These are phyloP conservation scores for Parauchenoglanis ngamensis DNA, from an alignment of 2,797 vertebrate genomes.

Conservation along the genomic window DNA sequence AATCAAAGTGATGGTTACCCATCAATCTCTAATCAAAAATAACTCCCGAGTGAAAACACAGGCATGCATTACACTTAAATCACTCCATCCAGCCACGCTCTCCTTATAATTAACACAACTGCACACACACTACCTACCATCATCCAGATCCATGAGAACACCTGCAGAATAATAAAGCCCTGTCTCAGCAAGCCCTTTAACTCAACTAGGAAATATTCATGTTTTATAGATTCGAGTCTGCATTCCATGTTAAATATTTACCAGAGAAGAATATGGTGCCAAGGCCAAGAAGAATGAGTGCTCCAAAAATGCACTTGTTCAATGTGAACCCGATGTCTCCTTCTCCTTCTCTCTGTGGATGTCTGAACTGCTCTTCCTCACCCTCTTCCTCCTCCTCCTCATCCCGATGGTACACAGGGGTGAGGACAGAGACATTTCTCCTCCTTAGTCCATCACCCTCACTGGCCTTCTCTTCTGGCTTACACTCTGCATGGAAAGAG, in stretches of 20 bases:
- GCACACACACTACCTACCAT: slow-evolving; percentile 69
- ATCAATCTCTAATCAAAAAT: not conserved
- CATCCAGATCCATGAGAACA: slow-evolving; percentile 77
- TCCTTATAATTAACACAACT: not conserved
- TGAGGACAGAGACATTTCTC: slow-evolving; percentile 68
- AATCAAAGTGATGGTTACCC: not conserved
- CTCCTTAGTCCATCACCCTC: slow-evolving; percentile 64
- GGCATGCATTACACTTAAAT: slow-evolving; percentile 17
- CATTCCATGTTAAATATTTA: slow-evolving; percentile 45
- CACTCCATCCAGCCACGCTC: not conserved
- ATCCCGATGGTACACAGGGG: slow-evolving; percentile 67
- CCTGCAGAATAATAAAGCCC: slow-evolving; percentile 77
- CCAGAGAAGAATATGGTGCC: slow-evolving; percentile 81
- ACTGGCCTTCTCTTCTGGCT: slow-evolving; percentile 44
- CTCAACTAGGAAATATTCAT: not conserved
- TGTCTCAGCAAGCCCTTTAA: slow-evolving; percentile 61
- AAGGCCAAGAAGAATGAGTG: slow-evolving; percentile 74
- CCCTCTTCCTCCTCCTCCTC: slow-evolving; percentile 60
- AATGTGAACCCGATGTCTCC: slow-evolving; percentile 72
- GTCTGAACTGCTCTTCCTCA: slow-evolving; percentile 71
- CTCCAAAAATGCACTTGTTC: slow-evolving; percentile 82
- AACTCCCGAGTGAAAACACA: slow-evolving; percentile 5
- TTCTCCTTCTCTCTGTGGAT: slow-evolving; percentile 65
- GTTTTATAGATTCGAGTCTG: not conserved
- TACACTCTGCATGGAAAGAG: slow-evolving; percentile 46